Conservation (phyloP, 2,113 vertebrate genomes). For the Centropus bengalensis region DNA sequence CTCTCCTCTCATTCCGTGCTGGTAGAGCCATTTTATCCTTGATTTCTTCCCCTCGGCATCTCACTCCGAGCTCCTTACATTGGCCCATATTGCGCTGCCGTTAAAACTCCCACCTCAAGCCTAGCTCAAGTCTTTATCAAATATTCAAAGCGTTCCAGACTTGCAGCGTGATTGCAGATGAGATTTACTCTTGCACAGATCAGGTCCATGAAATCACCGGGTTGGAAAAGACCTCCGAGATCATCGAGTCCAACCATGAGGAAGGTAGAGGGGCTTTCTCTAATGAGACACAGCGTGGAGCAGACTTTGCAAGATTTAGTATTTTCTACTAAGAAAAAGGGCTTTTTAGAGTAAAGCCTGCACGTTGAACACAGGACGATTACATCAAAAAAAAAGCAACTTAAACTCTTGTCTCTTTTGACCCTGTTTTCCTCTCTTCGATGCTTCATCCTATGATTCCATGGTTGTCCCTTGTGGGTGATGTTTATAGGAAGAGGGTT, state of each 20-base stretch:
- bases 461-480: too few species aligned
- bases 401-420: neutral
- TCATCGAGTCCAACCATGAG: too few species aligned
- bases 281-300: neutral
- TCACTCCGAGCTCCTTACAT: neutral
- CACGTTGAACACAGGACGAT: neutral
- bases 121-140: neutral
- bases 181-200: neutral
- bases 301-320: neutral
- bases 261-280: neutral
- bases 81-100: neutral
- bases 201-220: too few species aligned
- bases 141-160: neutral
- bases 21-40: neutral
- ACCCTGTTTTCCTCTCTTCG: neutral
- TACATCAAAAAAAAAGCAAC: neutral
- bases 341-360: neutral
- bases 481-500: too few species aligned
- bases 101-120: neutral
- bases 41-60: neutral
- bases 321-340: neutral
- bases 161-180: neutral
- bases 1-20: neutral
- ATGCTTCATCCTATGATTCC: too few species aligned
- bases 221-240: too few species aligned